phyloP scores from a whole-genome alignment of 2,888 invertebrate species.

The Cheilosia vernalis region DNA sequence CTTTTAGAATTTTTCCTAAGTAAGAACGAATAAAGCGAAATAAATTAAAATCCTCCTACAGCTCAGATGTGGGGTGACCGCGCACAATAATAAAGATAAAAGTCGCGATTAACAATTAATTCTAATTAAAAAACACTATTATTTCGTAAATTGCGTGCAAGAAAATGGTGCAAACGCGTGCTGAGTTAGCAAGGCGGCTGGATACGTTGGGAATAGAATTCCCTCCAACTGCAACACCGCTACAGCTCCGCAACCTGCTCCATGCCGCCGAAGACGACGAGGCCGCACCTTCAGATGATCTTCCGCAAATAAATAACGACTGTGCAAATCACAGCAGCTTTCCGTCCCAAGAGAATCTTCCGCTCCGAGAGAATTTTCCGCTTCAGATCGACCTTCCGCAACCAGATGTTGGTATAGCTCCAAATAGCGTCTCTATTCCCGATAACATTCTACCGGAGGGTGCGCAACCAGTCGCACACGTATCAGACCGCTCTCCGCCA shows the following conservation, averaged over 20 bases:
- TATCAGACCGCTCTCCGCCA: background rate
- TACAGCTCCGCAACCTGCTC: background rate
- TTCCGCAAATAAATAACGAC: background rate
- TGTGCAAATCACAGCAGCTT: too few relatives aligned
- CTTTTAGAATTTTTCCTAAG: too few relatives aligned
- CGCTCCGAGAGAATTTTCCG: background rate
- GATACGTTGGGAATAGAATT: background rate
- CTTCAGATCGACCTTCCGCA: background rate
- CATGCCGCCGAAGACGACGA: background rate
- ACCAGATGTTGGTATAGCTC: background rate
- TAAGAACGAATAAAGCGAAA: too few relatives aligned
- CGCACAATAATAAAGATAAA: background rate
- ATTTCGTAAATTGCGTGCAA: background rate
- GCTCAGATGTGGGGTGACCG: background rate
- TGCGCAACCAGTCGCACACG: background rate
- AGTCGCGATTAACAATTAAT: background rate
- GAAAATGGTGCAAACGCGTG: constrained; percentile 3
- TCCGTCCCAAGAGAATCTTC: background rate
- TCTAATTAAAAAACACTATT: background rate
- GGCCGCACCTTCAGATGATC: background rate
- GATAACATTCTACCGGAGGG: background rate
- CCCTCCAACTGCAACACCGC: background rate
- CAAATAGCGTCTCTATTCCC: background rate
- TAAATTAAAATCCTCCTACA: too few relatives aligned
- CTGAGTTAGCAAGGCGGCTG: background rate